Evolutionary conservation across 1,140 invertebrate genomes (phyloP).

Genomic region (Mya arenaria): DNA sequence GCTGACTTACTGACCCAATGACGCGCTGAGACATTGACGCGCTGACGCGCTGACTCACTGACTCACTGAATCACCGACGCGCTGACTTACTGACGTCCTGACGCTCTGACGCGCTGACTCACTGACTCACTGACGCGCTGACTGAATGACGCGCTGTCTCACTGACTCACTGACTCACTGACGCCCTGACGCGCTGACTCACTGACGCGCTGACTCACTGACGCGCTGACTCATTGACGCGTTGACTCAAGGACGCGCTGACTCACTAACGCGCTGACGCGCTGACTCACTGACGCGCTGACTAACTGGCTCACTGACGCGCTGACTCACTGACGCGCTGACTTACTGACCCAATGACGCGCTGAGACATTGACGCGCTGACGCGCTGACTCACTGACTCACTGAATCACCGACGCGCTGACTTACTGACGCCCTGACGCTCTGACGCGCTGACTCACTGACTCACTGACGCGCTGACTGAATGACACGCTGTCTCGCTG

Average conservation of each 20-base stretch:
- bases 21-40: conserved; percentile 25
- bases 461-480: too few species aligned
- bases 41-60: neutral
- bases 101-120: conserved; percentile 58
- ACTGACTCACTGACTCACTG: too few species aligned
- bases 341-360: neutral
- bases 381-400: neutral
- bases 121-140: conserved; percentile 44
- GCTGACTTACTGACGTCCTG: conserved; percentile 60
- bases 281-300: neutral
- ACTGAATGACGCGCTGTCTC: neutral
- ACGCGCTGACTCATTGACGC: neutral
- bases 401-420: too few species aligned
- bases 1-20: conserved; percentile 46
- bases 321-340: neutral
- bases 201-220: neutral
- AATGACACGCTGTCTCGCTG: too few species aligned
- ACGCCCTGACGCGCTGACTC: neutral
- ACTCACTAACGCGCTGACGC: neutral
- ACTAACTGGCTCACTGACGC: neutral
- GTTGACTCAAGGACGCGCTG: neutral
- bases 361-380: neutral
- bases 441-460: too few species aligned
- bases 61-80: conserved; percentile 42
- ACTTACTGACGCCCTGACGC: too few species aligned